These are phyloP conservation scores for Nomada ruficornis DNA, from an alignment of 2,888 invertebrate species.

Conservation along the genomic window DNA sequence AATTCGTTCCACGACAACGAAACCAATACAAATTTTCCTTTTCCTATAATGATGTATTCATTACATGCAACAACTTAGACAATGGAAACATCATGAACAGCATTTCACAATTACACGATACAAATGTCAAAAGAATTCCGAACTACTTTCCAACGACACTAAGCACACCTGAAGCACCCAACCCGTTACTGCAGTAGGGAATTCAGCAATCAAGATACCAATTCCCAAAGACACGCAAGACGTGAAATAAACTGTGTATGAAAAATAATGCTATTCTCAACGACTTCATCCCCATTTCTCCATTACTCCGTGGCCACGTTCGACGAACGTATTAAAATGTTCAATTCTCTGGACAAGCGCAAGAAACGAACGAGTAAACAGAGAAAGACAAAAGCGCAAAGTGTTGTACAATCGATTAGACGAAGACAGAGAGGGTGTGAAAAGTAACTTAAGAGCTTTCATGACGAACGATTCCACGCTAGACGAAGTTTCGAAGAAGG, in stretches of 20 bases:
- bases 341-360: conserved; percentile 4
- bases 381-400: not conserved
- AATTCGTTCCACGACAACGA: too few species aligned
- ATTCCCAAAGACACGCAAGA: conserved; percentile 1
- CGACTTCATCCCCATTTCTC: not conserved
- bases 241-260: too few species aligned
- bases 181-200: too few species aligned
- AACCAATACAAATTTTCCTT: too few species aligned
- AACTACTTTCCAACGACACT: too few species aligned
- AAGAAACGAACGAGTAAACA: not conserved
- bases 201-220: not conserved
- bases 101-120: too few species aligned
- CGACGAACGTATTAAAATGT: conserved; percentile 48
- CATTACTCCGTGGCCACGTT: conserved; percentile 20
- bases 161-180: too few species aligned
- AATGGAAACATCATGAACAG: too few species aligned
- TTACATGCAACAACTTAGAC: too few species aligned
- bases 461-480: conserved; percentile 87
- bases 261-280: not conserved
- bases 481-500: conserved; percentile 83
- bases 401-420: not conserved
- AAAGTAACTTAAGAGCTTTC: conserved; percentile 85
- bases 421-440: conserved; percentile 10
- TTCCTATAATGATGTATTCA: too few species aligned
- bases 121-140: too few species aligned